phyloP scores from a whole-genome alignment of 2,113 vertebrate genomes.

The Fregetta grallaria region DNA sequence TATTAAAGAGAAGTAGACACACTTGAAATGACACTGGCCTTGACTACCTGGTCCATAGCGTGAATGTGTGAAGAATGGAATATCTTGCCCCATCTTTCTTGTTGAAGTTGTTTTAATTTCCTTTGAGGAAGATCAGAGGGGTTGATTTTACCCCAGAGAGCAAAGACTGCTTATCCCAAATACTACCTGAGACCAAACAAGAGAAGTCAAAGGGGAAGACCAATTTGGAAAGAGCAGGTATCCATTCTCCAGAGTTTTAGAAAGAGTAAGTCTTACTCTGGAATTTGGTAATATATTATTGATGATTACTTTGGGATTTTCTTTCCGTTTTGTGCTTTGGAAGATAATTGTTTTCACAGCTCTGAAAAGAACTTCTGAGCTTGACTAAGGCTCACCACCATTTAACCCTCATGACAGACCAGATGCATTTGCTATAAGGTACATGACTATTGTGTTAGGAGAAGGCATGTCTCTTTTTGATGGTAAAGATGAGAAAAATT shows the following conservation, averaged over 20 bases:
- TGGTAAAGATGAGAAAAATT: neutral
- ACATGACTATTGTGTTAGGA: neutral
- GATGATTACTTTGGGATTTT: neutral
- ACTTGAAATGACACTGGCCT: neutral
- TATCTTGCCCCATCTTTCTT: neutral
- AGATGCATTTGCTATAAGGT: neutral
- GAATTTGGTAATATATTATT: neutral
- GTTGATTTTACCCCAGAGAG: neutral
- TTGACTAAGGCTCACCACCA: neutral
- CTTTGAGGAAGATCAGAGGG: neutral
- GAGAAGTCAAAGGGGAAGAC: neutral
- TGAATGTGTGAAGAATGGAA: neutral
- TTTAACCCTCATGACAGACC: neutral
- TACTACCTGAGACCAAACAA: neutral
- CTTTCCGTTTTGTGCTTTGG: neutral
- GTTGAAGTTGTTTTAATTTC: neutral
- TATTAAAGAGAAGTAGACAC: neutral
- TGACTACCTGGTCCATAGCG: neutral
- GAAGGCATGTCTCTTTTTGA: neutral
- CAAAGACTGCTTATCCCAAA: neutral
- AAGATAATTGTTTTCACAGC: neutral
- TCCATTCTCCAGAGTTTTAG: neutral
- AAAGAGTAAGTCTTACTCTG: neutral
- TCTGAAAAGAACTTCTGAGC: neutral
- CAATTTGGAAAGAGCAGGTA: neutral